phyloP scores from a whole-genome alignment of 2,113 vertebrate species.

The Poecile atricapillus region DNA sequence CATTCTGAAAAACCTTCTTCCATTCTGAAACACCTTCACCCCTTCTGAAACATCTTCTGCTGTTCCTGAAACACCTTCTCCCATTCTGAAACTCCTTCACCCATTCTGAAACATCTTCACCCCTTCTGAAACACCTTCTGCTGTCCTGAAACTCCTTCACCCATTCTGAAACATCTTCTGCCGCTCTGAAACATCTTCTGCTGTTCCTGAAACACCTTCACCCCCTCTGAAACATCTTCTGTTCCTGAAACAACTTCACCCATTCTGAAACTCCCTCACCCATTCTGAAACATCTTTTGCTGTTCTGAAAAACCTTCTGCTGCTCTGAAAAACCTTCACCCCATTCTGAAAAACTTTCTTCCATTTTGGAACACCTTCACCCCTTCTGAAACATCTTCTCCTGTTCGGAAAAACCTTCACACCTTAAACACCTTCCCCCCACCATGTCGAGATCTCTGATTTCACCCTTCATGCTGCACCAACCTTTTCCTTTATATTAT shows the following conservation, averaged over 20 bases:
- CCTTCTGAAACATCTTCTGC: background rate
- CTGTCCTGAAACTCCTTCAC: background rate
- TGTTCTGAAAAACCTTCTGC: rapidly evolving
- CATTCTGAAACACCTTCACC: rapidly evolving
- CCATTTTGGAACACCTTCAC: background rate
- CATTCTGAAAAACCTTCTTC: rapidly evolving
- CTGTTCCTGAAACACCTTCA: background rate
- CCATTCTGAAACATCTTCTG: rapidly evolving
- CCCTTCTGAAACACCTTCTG: background rate
- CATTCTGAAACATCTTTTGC: no score
- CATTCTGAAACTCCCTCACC: background rate
- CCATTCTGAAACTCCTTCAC: rapidly evolving
- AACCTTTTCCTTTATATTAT: background rate
- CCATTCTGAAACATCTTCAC: background rate
- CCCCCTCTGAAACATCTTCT: rapidly evolving
- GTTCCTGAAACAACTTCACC: rapidly evolving
- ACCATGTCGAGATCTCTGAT: background rate
- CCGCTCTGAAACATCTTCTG: background rate
- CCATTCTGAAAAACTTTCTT: background rate
- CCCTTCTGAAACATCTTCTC: no score
- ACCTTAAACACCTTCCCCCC: background rate
- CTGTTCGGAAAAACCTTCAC: background rate
- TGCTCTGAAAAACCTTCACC: background rate
- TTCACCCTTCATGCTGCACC: background rate
- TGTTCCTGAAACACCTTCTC: rapidly evolving